Evolutionary conservation across 2,113 vertebrate species (phyloP), one percentile per base, ranked within the genome.

Genomic region (Mionectes macconnelli): DNA sequence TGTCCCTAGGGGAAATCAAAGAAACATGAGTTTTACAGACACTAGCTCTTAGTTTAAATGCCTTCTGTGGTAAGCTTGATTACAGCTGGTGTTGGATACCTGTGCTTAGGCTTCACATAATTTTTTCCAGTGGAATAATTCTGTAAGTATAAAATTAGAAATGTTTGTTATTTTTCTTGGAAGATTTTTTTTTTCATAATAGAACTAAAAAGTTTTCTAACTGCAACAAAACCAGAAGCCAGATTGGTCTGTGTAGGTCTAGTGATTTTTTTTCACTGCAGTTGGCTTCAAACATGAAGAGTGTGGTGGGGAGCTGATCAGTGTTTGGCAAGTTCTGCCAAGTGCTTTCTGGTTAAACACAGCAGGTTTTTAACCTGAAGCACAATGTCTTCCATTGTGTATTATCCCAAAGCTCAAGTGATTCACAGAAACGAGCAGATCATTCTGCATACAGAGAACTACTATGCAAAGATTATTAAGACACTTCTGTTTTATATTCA

Each of bases 91-190:
- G 97, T 96, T 97, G 96, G 95, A 97, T 96, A 97, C 94, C 96
- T 97, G 89, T 95, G 55, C 85, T 89, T 90, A 75, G 50, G 27
- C 67, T 93, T 93, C 84, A 79, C 70, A 76, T 96, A 94, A 78
- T 92, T 97, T 97, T 98, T 98, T 98, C 97, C 97, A 97, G 31
- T 97, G 93, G 91, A 97, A 96, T 92, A 91, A 88, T 89, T 95
- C 64, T 76, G 77, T 79, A 93, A 86, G 75, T 87, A 90, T 92
- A 96, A 96, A 94, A 97, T 97, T 96, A 97, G 91, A 97, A 96
- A 92, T 83, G 79, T 97, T 98, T 97, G 69, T 93, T 97, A 79
- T 96, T 97, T 96, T 96, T 91, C 91, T 97, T 97, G 95, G 95
- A 97, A 95, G 63, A 53, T 44, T 37, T 66, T 64, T 94, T 91